Evolutionary conservation across 2,888 invertebrate genomes (phyloP), one percentile per base, ranked within the genome.

Genomic region (Andrena haemorrhoa): DNA sequence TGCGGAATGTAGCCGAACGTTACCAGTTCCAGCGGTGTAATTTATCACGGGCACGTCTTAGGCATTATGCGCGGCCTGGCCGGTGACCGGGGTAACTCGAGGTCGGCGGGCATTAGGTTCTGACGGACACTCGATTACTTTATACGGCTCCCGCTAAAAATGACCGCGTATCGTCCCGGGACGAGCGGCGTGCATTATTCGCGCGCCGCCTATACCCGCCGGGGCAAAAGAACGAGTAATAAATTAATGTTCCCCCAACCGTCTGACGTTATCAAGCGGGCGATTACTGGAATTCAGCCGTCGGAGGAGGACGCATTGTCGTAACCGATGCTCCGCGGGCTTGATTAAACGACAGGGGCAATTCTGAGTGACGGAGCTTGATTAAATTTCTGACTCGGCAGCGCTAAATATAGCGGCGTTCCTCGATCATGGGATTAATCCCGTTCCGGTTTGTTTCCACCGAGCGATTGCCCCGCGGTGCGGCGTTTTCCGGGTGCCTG

Each of bases 91-190:
- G 75, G 72, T 79, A 75, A 77, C 79, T 73, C 75, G 81, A 65
- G 68, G 83, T 75, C 75, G 77, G 53, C 72, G 85, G 85, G 83
- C 87, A 85, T 83, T 81, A 78, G 77, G 79, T 83, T 81, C 72
- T 85, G 88, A 87, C 84, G 85, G 87, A 85, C 88, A 79, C 79
- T 85, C 88, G 81, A 87, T 87, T 87, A 85, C 83, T 87, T 82
- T 83, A 65, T 82, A 75, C 79, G 72, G 73, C 49, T 74, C 41
- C 71, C 64, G 58, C 64, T 75, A 83, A 84, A 80, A 84, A 78
- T 72, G 61, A 74, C 79, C 66, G 70, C 63, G 70, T 71, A 72
- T 60, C 72, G 41, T 66, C 83, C 70, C 51, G 63, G 64, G 61
- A 73, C 53, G 29, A 8, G 12, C 47, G 29, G 26, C 31, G 26